A percentile compares a stretch with the other conserved stretches of the same genome.
Evolutionary conservation across 2,888 invertebrate genomes (phyloP).

Genomic region (Pharmacophagus antenor): DNA sequence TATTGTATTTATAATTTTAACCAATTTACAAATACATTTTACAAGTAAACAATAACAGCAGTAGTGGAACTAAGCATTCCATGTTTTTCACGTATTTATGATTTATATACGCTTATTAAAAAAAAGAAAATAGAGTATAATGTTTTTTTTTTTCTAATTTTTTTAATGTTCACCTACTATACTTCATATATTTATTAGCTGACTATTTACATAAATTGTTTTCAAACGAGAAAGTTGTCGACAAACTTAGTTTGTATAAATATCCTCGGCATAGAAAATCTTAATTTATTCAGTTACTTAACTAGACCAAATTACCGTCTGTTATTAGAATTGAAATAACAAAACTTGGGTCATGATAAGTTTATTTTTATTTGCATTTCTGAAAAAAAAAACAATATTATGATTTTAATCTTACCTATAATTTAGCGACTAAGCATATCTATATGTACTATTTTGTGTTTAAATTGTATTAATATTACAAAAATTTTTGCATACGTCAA

Average conservation of each 20-base stretch:
- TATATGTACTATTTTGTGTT: too few relatives aligned
- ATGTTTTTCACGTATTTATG: too few relatives aligned
- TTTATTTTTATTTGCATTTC: neutral
- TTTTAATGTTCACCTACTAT: too few relatives aligned
- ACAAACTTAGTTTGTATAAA: neutral
- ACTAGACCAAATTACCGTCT: neutral
- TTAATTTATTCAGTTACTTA: neutral
- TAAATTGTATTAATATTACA: too few relatives aligned
- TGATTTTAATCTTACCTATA: neutral
- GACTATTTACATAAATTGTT: neutral
- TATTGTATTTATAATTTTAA: too few relatives aligned
- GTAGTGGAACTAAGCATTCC: too few relatives aligned
- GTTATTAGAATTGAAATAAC: neutral
- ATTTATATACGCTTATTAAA: too few relatives aligned
- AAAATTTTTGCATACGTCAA: too few relatives aligned
- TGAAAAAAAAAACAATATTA: neutral
- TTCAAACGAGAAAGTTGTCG: neutral
- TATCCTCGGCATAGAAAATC: slow-evolving; percentile 1
- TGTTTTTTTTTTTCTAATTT: too few relatives aligned
- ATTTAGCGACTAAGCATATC: neutral
- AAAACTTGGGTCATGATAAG: neutral
- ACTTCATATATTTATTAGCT: neutral
- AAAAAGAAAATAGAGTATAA: too few relatives aligned
- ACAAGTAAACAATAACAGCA: too few relatives aligned
- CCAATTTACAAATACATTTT: too few relatives aligned